A percentile compares a stretch with the other conserved stretches of the same genome.
Conservation (phyloP, 1,140 invertebrate genomes). For the Phthorimaea operculella region DNA sequence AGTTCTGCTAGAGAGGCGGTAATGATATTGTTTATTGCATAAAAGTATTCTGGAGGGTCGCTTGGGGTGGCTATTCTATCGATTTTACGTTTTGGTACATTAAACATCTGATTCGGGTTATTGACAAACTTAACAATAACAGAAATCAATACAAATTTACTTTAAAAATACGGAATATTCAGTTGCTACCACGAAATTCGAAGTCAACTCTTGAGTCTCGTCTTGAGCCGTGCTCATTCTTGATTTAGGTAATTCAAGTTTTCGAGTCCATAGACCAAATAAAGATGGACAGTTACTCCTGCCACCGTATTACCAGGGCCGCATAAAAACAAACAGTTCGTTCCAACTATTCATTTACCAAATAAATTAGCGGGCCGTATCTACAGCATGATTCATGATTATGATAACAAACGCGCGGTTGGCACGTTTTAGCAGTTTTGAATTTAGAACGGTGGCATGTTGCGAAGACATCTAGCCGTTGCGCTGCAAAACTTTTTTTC, state of each 20-base stretch:
- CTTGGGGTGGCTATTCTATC: background rate
- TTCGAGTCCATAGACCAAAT: background rate
- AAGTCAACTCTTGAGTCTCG: no score
- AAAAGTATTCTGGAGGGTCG: background rate
- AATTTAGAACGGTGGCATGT: background rate
- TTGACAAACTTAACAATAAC: no score
- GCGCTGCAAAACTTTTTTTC: background rate
- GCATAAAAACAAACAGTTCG: slow-evolving; percentile 1
- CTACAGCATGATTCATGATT: background rate
- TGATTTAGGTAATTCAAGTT: background rate
- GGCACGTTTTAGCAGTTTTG: background rate
- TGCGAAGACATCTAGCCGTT: background rate
- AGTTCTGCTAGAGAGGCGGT: background rate
- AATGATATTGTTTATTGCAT: background rate
- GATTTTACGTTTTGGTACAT: background rate
- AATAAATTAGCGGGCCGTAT: background rate
- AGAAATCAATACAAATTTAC: no score
- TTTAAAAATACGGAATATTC: no score
- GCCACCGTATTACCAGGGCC: background rate
- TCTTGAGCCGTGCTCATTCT: no score
- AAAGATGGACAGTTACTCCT: background rate
- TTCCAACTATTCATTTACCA: background rate
- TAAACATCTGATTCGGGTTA: background rate
- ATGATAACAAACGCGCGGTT: background rate
- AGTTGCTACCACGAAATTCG: no score